Base-by-base conservation (phyloP, 2,888 invertebrate genomes). In the Camptogramma bilineatum region DNA sequence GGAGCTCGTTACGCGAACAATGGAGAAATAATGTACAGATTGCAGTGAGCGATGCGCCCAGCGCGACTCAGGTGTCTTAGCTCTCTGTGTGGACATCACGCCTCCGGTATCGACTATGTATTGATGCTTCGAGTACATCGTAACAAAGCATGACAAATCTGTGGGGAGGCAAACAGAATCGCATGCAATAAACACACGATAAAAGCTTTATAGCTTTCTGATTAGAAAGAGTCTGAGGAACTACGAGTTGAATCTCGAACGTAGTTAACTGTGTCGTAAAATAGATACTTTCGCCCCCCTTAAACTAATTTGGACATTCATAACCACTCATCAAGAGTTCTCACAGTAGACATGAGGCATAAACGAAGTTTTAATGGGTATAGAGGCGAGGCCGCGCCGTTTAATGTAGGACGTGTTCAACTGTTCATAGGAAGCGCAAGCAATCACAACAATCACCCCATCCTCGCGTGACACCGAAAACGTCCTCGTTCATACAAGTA, bases 21-120 rank as follows among this genome's bases (percentile, higher is more conserved):
- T 93, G 93, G 93, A 92, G 92, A 93, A 93, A 93, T 93, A 93
- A 93, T 93, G 93, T 93, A 93, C 93, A 93, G 93, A 93, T 93
- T 93, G 93, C 93, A 93, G 93, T 92, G 92, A 93, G 90, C 91
- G 93, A 93, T 93, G 93, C 93, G 93, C 93, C 88, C 89, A 80
- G 85, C 82, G 88, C 88, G 90, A 86, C 91, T 91, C 92, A 92
- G 91, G 93, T 93, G 91, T 90, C 88, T 90, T 82, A 82, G 83
- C 78, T 81, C 82, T 80, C 80, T 81, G 81, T 81, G 85, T 86
- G 88, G 90, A 90, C 90, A 87, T 84, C 85, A 77, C 85, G 84
- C 85, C 83, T 80, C 69, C 17, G 21, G 34, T 64, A 71, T 67
- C 56, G 54, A 58, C 68, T 66, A 64, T 68, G 64, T 68, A 66